Conservation (phyloP, 2,797 vertebrate species). For the Dromococcyx pavoninus region DNA sequence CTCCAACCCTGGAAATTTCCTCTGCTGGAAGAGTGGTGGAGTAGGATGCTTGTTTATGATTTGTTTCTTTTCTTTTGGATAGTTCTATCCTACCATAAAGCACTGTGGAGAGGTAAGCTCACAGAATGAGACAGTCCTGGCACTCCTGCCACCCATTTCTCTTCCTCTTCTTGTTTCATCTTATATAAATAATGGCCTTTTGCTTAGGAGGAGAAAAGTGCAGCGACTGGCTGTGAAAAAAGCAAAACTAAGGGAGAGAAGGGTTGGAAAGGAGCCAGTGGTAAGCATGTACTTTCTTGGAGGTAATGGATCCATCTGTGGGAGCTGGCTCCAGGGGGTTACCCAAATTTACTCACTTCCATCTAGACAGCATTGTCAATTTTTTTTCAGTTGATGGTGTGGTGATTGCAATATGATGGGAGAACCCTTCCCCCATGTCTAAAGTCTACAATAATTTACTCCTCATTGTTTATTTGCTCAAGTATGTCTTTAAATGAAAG, state of each 20-base stretch:
- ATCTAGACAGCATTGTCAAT: not conserved
- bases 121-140: not conserved
- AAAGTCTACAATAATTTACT: not conserved
- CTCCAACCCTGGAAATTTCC: not conserved
- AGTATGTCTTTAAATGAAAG: not conserved
- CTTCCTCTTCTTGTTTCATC: not conserved
- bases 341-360: not conserved
- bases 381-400: not conserved
- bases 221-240: not conserved
- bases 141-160: not conserved
- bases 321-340: not conserved
- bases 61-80: not conserved
- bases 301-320: not conserved
- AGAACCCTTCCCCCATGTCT: not conserved
- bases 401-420: not conserved
- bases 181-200: not conserved
- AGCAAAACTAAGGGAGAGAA: not conserved
- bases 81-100: not conserved
- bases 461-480: not conserved
- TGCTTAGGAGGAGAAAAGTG: not conserved
- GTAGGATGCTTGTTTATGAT: not conserved
- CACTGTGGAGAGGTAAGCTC: not conserved
- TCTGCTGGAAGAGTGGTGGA: not conserved
- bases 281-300: not conserved
- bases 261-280: not conserved